Evolutionary conservation across 2,888 invertebrate species (phyloP).

Genomic region (Caenorhabditis plicata): DNA sequence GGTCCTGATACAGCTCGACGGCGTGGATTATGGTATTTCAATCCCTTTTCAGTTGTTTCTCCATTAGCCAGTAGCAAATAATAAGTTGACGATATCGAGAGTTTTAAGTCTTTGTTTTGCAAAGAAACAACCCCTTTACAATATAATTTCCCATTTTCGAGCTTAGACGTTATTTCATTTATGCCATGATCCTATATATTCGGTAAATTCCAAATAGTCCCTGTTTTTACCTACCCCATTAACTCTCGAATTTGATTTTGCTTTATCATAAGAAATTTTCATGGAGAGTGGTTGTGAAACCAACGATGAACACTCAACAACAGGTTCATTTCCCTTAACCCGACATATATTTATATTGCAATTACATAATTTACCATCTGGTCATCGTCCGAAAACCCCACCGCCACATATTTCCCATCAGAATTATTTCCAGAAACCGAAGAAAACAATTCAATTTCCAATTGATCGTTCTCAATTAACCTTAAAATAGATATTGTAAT

Average conservation of each 20-base stretch:
- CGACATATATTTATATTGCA: background rate
- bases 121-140: conserved; percentile 32
- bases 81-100: too few species aligned
- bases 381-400: conserved; percentile 50
- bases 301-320: conserved; percentile 42
- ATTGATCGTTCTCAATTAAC: too few species aligned
- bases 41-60: too few species aligned
- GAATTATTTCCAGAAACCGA: too few species aligned
- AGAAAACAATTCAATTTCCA: too few species aligned
- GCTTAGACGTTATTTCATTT: conserved; percentile 5
- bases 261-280: conserved; percentile 40
- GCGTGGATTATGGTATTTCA: too few species aligned
- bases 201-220: too few species aligned
- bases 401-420: conserved; percentile 42
- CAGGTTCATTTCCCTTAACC: conserved; percentile 33
- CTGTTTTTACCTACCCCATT: conserved; percentile 9
- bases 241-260: conserved; percentile 22
- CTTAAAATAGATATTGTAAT: too few species aligned
- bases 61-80: too few species aligned
- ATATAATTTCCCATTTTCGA: conserved; percentile 21
- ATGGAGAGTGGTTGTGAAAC: conserved; percentile 24
- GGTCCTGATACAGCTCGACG: too few species aligned
- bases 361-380: conserved; percentile 14
- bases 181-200: too few species aligned
- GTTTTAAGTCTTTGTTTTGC: too few species aligned